Evolutionary conservation across 1,140 invertebrate species (phyloP), one percentile per base, ranked within the genome.

Genomic region (Proales similis): DNA sequence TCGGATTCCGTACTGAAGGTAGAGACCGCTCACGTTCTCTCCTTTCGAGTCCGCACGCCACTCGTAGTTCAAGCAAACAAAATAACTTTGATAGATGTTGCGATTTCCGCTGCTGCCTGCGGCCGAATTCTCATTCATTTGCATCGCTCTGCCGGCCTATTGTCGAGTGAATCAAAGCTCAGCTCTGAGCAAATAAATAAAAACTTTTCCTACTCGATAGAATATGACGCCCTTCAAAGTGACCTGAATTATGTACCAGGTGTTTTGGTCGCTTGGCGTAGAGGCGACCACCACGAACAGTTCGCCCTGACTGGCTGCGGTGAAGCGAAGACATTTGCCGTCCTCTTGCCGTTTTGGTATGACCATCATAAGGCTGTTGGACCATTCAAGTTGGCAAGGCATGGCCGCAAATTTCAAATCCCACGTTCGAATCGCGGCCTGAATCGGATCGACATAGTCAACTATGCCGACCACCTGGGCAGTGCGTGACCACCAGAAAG

Each of bases 181-280:
- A 9, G 14, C 14, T 14, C 14, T 36, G 14, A 36, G 14, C 33
- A 36, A 36, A 9, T 9, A 36, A 9, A 36, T 36, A 36, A 14
- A 36, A 36, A 36, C 9, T 9, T 36, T 9, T 36, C 33, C 14
- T 36, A 36, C 24, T 27, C 51, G 33, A 14, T 57, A 57, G 45
- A 57, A 57, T 0, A 57, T 29, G 14, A 57, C 51, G 17, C 51
- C 51, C 45, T 57, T 57, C 9, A 42, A 42, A 17, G 51, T 57
- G 39, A 57, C 45, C 45, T 57, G 51, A 42, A 57, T 42, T 39
- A 57, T 42, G 29, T 57, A 57, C 51, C 51, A 57, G 20, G 51
- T 57, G 17, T 42, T 39, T 43, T 57, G 51, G 29, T 57, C 51
- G 45, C 51, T 57, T 9, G 51, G 51, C 3, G 51, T 57, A 2